Percentiles rank a stretch among this genome's conserved stretches.
Conservation (phyloP, 2,797 vertebrate genomes). For the Meriones psammophilus region DNA sequence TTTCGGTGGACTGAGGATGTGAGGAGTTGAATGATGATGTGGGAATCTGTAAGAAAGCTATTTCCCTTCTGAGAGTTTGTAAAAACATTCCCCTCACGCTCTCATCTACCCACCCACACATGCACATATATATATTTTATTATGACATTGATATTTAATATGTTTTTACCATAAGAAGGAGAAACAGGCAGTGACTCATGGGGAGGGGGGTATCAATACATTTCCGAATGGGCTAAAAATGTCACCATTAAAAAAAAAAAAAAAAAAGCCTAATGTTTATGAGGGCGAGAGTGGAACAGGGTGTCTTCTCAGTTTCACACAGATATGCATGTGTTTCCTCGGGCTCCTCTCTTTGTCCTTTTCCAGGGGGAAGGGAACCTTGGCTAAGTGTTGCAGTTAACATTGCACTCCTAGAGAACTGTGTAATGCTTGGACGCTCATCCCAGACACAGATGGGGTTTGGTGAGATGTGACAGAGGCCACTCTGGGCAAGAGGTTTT, state of each 20-base stretch:
- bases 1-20: constrained; percentile 85
- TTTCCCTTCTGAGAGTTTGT: constrained; percentile 89
- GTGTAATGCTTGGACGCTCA: neutral
- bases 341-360: constrained; percentile 26
- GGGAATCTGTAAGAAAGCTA: constrained; percentile 89
- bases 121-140: constrained; percentile 74
- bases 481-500: neutral
- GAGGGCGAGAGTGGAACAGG: constrained; percentile 18
- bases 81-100: constrained; percentile 74
- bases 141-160: constrained; percentile 80
- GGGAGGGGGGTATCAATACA: constrained; percentile 69
- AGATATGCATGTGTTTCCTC: constrained; percentile 48
- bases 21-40: constrained; percentile 90
- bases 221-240: constrained; percentile 79
- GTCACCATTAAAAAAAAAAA: constrained; percentile 56
- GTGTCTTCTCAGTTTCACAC: constrained; percentile 35
- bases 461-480: neutral
- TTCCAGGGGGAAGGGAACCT: neutral
- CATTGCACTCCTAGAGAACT: neutral
- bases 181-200: constrained; percentile 80
- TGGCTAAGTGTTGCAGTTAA: neutral
- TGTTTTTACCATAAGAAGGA: constrained; percentile 77
- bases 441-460: constrained; percentile 36
- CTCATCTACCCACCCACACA: constrained; percentile 75
- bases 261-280: constrained; percentile 61